phyloP scores from a whole-genome alignment of 2,113 vertebrate species.

The Colossoma macropomum region DNA sequence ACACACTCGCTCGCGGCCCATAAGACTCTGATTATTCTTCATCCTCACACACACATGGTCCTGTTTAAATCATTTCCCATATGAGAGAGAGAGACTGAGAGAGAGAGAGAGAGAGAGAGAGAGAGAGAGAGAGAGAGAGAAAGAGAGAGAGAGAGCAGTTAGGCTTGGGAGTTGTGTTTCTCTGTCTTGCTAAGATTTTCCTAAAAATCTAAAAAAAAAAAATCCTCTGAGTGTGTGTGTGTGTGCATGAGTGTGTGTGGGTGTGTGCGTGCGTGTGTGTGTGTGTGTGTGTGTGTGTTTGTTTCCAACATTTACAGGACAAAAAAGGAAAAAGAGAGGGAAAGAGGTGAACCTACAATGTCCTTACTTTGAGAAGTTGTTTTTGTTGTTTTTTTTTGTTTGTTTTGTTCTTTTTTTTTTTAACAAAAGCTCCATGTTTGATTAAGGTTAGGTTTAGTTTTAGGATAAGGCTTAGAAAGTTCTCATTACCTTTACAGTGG shows the following conservation, averaged over 20 bases:
- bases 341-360: not conserved
- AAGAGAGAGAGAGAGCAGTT: not conserved
- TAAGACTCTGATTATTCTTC: conserved; percentile 71
- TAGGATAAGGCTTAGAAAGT: no score
- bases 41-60: conserved; percentile 73
- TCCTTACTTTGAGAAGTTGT: not conserved
- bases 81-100: conserved; percentile 35
- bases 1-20: conserved; percentile 56
- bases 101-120: conserved; percentile 10
- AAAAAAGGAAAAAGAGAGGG: not conserved
- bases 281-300: conserved; percentile 9
- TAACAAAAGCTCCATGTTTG: no score
- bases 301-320: not conserved
- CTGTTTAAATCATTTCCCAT: conserved; percentile 68
- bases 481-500: no score
- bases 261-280: conserved; percentile 10
- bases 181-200: conserved; percentile 58
- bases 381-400: no score
- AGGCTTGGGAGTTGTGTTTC: conserved; percentile 52
- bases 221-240: conserved; percentile 48
- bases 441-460: no score
- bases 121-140: conserved; percentile 27
- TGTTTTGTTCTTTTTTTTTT: no score
- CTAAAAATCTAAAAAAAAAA: conserved; percentile 45
- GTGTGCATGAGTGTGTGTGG: not conserved